phyloP scores from a whole-genome alignment of 2,797 vertebrate genomes.

The Diceros bicornis region DNA sequence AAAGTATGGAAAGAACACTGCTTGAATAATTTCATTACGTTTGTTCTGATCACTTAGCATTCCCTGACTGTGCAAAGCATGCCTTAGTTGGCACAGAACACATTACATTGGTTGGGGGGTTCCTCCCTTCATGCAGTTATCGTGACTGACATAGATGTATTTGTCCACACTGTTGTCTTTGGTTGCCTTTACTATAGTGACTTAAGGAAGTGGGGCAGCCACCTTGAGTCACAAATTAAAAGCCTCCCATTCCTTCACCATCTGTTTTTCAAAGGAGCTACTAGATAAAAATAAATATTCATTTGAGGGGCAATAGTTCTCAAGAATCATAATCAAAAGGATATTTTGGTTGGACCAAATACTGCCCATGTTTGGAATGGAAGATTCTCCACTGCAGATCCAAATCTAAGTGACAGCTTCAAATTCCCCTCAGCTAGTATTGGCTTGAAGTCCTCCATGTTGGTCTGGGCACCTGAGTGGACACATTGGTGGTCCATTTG shows the following conservation, averaged over 20 bases:
- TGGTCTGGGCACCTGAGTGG: background rate
- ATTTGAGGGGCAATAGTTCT: background rate
- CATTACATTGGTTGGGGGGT: too few relatives aligned
- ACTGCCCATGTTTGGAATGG: background rate
- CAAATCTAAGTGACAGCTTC: conserved; percentile 2
- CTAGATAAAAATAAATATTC: conserved; percentile 20
- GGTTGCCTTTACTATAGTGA: background rate
- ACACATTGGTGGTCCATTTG: background rate
- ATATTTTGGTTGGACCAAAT: background rate
- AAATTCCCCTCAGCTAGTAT: background rate
- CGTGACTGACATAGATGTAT: background rate
- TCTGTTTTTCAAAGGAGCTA: conserved; percentile 50
- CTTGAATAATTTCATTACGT: background rate
- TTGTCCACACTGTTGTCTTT: background rate
- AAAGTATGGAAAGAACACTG: conserved; percentile 4
- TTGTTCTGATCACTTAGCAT: background rate
- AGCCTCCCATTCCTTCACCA: background rate
- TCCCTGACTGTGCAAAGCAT: background rate
- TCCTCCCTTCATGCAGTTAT: background rate
- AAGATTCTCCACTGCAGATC: background rate
- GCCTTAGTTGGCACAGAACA: background rate
- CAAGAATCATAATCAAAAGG: background rate
- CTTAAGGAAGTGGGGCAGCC: background rate
- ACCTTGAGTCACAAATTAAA: background rate
- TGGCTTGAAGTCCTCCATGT: background rate